Evolutionary conservation across 2,888 invertebrate genomes (phyloP).

Genomic region (Caenorhabditis parvicauda): DNA sequence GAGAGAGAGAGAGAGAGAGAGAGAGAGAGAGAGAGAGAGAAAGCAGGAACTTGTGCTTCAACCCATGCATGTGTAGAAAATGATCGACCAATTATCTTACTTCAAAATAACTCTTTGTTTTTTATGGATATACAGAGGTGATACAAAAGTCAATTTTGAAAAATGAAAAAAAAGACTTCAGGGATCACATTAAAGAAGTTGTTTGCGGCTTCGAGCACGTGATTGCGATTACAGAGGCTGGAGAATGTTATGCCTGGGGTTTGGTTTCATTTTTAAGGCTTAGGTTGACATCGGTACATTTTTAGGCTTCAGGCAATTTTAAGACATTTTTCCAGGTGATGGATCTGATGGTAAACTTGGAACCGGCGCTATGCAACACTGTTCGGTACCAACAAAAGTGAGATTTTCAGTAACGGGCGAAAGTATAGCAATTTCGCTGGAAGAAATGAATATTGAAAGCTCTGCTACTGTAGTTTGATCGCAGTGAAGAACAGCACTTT

Average conservation of each 20-base stretch:
- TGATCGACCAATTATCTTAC: not conserved
- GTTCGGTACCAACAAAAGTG: slow-evolving; percentile 17
- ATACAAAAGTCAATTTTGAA: not conserved
- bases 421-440: too few species aligned
- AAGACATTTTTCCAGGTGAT: not conserved
- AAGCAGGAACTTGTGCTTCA: too few species aligned
- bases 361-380: slow-evolving; percentile 8
- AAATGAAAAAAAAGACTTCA: slow-evolving; percentile 43
- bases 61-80: too few species aligned
- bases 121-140: too few species aligned
- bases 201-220: slow-evolving; percentile 71
- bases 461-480: too few species aligned
- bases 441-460: not conserved
- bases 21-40: too few species aligned
- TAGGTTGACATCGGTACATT: not conserved
- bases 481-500: not conserved
- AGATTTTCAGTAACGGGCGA: too few species aligned
- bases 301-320: too few species aligned
- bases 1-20: too few species aligned
- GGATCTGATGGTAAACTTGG: not conserved
- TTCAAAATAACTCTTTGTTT: not conserved
- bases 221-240: slow-evolving; percentile 70
- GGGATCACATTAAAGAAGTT: slow-evolving; percentile 65
- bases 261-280: not conserved
- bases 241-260: slow-evolving; percentile 73